A percentile compares a stretch with the other conserved stretches of the same genome.
These are phyloP conservation scores for Oreochromis niloticus DNA, from an alignment of 2,113 vertebrate genomes.

Conservation along the genomic window DNA sequence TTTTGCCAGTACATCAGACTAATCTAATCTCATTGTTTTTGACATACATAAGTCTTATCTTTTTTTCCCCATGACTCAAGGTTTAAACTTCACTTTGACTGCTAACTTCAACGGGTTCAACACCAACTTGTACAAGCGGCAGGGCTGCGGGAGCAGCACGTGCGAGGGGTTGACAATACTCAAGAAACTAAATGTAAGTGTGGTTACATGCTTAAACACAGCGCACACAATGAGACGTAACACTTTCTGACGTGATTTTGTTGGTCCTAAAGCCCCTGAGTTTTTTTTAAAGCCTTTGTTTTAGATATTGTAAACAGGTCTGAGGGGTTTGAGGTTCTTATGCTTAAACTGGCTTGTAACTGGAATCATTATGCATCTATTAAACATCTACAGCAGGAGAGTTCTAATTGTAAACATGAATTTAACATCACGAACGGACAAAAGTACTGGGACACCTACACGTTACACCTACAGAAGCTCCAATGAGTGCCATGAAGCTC, in stretches of 20 bases:
- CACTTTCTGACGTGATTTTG: neutral
- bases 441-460: neutral
- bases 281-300: neutral
- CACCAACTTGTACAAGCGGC: conserved; percentile 73
- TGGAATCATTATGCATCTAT: neutral
- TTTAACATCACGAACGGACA: neutral
- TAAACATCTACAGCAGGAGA: neutral
- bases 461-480: neutral
- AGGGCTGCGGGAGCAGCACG: conserved; percentile 84
- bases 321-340: neutral
- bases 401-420: neutral
- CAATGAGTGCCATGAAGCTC: neutral
- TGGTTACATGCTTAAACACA: neutral
- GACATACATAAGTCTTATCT: neutral
- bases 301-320: neutral
- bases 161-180: conserved; percentile 90
- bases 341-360: neutral
- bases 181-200: conserved; percentile 81
- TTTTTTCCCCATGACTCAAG: conserved; percentile 12
- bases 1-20: neutral
- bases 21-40: neutral
- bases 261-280: neutral
- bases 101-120: conserved; percentile 70
- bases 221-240: neutral
- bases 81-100: conserved; percentile 56